A percentile compares a stretch with the other conserved stretches of the same genome.
These are phyloP conservation scores for Phthorimaea operculella DNA, from an alignment of 1,140 invertebrate genomes.

Conservation along the genomic window DNA sequence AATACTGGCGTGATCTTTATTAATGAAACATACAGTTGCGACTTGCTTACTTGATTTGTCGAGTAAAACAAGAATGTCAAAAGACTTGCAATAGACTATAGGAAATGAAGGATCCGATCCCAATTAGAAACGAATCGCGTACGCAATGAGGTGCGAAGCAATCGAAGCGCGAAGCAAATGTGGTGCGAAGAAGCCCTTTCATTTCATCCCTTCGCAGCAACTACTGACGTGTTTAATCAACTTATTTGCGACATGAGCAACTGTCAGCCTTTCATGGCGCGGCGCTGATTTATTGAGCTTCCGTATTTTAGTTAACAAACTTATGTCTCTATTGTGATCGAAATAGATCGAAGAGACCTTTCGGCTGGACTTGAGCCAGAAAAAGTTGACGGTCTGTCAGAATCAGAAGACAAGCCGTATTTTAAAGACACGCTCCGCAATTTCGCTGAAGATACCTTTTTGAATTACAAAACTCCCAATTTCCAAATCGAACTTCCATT, in stretches of 20 bases:
- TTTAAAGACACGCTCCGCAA: too few relatives aligned
- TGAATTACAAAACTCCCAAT: too few relatives aligned
- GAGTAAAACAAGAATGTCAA: too few relatives aligned
- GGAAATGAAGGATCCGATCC: slow-evolving; percentile 22
- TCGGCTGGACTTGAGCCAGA: too few relatives aligned
- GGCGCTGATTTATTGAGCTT: background rate
- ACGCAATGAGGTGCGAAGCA: slow-evolving; percentile 42
- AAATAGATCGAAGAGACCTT: background rate
- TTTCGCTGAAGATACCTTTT: too few relatives aligned
- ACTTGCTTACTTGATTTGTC: too few relatives aligned
- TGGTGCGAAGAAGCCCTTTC: background rate
- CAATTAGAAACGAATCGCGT: slow-evolving; percentile 37
- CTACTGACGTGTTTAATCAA: slow-evolving; percentile 26
- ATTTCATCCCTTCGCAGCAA: background rate
- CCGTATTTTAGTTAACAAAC: background rate
- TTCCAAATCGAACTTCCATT: too few relatives aligned
- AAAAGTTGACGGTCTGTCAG: too few relatives aligned
- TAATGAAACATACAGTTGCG: too few relatives aligned
- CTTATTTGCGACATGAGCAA: slow-evolving; percentile 3
- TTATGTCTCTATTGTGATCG: background rate
- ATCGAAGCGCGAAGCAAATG: slow-evolving; percentile 24
- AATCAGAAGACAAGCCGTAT: too few relatives aligned
- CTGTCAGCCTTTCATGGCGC: background rate
- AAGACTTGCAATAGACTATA: too few relatives aligned
- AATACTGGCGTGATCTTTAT: too few relatives aligned